Base-by-base conservation (phyloP, 2,113 vertebrate genomes). In the Ploceus nigricollis region DNA sequence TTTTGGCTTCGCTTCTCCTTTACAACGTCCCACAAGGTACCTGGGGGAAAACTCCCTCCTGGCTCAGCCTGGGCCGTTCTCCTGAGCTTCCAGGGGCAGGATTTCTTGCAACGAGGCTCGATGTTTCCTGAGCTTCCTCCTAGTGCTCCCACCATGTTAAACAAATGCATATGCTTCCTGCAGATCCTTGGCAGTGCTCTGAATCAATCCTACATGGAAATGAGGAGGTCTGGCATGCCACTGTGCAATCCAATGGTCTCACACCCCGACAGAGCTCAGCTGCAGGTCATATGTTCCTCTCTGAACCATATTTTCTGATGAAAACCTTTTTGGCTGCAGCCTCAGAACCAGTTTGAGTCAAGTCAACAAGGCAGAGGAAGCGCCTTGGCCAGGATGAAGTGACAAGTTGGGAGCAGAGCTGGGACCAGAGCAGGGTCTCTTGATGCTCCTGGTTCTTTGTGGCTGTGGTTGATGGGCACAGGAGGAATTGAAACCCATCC, bases 181-280 rank as follows among this genome's bases (percentile, higher is more conserved):
- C 94, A 86, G 93, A 63, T 88, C 93, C 88, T 88, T 96, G 93
- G 95, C 96, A 96, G 70, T 3, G 66, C 75, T 90, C 42, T 11
- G 75, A 66, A 66, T 64, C 45, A 81, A 93, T 96, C 56, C 95
- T 90, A 60, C 50, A 3, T 31, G 92, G 93, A 91, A 95, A 93
- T 90, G 93, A 97, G 91, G 93, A 96, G 95, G 93, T 95, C 96
- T 97, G 95, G 95, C 93, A 51, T 96, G 94, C 76, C 94, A 95
- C 94, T 87, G 94, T 95, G 95, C 94, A 93, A 95, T 97, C 95
- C 96, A 95, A 96, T 95, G 96, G 95, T 97, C 95, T 96, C 91
- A 94, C 95, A 97, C 96, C 95, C 94, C 95, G 69, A 60, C 94
- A 96, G 95, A 87, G 96, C 95, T 96, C 94, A 96, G 94, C 96